Evolutionary conservation across 2,113 vertebrate genomes (phyloP).

Genomic region (Triplophysa tibetana): DNA sequence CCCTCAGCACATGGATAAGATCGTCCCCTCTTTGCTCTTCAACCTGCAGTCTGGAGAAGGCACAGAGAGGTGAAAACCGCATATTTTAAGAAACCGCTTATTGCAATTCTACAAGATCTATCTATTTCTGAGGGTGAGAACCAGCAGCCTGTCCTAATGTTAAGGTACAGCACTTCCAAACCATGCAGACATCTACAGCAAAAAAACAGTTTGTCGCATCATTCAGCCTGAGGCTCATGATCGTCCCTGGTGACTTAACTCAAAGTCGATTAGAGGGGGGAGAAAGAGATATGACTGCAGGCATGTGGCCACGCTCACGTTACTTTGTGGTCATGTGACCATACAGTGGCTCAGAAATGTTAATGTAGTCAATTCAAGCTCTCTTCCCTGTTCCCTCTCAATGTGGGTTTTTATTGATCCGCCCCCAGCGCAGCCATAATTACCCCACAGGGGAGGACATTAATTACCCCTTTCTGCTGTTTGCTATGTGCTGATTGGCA

Average conservation of each 20-base stretch:
- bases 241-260: background rate
- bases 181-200: background rate
- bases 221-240: background rate
- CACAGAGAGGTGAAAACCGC: constrained; percentile 81
- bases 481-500: constrained; percentile 49
- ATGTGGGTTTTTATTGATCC: constrained; percentile 5
- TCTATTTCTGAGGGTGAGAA: background rate
- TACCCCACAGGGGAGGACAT: constrained; percentile 30
- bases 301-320: background rate
- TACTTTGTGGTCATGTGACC: background rate
- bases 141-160: no score
- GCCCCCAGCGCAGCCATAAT: constrained; percentile 16
- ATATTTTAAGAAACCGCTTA: no score
- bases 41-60: constrained; percentile 90
- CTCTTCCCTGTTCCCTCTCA: background rate
- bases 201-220: background rate
- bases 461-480: constrained; percentile 49
- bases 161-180: no score
- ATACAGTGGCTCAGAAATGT: background rate
- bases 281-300: background rate
- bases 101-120: no score
- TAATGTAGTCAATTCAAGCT: no score
- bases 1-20: constrained; percentile 98
- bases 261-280: background rate
- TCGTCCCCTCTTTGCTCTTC: constrained; percentile 93